A percentile compares a stretch with the other conserved stretches of the same genome.
These are phyloP conservation scores for Pelvicachromis taeniatus DNA, from an alignment of 2,113 vertebrate genomes.

Conservation along the genomic window DNA sequence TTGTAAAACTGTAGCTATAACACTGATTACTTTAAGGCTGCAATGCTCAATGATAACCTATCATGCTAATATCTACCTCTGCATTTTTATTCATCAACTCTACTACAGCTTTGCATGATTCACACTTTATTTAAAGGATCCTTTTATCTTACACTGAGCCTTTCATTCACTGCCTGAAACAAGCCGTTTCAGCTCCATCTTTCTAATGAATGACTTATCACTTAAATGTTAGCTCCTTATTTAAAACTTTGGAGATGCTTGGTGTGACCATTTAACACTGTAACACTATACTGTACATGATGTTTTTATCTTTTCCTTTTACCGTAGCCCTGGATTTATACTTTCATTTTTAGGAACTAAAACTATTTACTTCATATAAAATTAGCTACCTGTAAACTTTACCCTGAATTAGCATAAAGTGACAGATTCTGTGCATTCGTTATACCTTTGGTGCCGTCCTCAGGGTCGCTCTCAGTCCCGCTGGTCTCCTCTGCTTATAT, in stretches of 20 bases:
- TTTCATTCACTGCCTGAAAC: not conserved
- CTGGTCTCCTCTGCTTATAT: conserved; percentile 86
- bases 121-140: not conserved
- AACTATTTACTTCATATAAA: not conserved
- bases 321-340: not conserved
- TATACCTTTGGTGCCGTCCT: conserved; percentile 87
- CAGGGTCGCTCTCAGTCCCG: conserved; percentile 91
- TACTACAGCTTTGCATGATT: not conserved
- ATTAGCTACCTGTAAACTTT: not conserved
- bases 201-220: not conserved
- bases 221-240: not conserved
- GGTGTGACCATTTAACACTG: not conserved
- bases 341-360: not conserved
- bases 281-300: not conserved
- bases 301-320: not conserved
- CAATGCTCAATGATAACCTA: not conserved
- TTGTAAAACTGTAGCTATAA: not conserved
- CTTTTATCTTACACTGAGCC: not conserved
- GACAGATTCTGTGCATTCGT: not conserved
- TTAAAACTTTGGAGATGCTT: not conserved
- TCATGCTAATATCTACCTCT: not conserved
- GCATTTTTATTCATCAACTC: not conserved
- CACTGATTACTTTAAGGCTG: not conserved
- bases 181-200: not conserved
- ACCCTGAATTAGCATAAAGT: not conserved